phyloP scores from a whole-genome alignment of 1,140 invertebrate genomes.

The Mycetomoellerius zeteki region DNA sequence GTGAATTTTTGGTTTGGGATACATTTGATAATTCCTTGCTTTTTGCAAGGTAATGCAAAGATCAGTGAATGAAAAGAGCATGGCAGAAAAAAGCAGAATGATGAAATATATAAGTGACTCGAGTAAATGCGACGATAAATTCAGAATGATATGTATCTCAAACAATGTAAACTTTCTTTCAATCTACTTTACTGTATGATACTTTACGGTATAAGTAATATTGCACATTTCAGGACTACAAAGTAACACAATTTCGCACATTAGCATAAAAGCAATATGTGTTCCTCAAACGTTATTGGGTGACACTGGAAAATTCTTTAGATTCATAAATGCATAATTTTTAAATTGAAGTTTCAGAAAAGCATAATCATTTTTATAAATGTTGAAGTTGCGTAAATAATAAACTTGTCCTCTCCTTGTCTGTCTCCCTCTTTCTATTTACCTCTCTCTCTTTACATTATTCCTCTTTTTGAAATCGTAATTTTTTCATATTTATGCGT shows the following conservation, averaged over 20 bases:
- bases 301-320: not conserved
- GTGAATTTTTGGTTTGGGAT: not conserved
- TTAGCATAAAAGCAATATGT: not conserved
- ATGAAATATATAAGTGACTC: not conserved
- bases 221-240: not conserved
- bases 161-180: slow-evolving; percentile 1
- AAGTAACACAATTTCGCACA: not conserved
- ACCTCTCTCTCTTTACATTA: not conserved
- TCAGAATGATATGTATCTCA: slow-evolving; percentile 6
- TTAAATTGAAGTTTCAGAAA: not conserved
- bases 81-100: not conserved
- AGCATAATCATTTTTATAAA: not conserved
- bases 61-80: not conserved
- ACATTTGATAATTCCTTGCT: not conserved
- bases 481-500: slow-evolving; percentile 32
- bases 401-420: not conserved
- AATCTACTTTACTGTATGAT: not conserved
- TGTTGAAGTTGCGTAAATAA: slow-evolving; percentile 8
- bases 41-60: not conserved
- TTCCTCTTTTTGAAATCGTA: slow-evolving; percentile 8
- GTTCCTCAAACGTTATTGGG: slow-evolving; percentile 1
- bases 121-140: not conserved
- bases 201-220: not conserved
- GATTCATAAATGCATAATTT: not conserved
- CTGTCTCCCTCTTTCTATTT: too few relatives aligned